A percentile compares a stretch with the other conserved stretches of the same genome.
Evolutionary conservation across 1,140 invertebrate species (phyloP).

Genomic region (Andricus grossulariae): DNA sequence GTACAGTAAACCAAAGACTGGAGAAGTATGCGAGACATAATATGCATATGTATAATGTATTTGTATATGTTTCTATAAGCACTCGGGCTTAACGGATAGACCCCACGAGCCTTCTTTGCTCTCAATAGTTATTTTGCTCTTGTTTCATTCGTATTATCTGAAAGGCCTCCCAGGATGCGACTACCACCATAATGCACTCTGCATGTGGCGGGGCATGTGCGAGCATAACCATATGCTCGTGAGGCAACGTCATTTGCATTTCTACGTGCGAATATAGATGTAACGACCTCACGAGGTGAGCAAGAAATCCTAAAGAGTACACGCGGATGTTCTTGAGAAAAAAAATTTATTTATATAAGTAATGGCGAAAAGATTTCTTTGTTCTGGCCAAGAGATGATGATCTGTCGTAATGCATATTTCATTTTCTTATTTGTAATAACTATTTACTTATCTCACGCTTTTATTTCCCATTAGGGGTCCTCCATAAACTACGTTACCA

Average conservation of each 20-base stretch:
- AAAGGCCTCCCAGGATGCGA: slow-evolving; percentile 51
- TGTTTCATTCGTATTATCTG: slow-evolving; percentile 50
- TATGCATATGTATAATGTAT: slow-evolving; percentile 10
- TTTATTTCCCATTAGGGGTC: too few relatives aligned
- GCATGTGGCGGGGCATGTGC: slow-evolving; percentile 33
- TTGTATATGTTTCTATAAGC: slow-evolving; percentile 10
- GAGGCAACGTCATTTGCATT: slow-evolving; percentile 41
- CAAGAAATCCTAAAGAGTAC: slow-evolving; percentile 13
- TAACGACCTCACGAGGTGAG: slow-evolving; percentile 27
- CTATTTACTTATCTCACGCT: slow-evolving; percentile 5
- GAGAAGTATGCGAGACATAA: slow-evolving; percentile 4
- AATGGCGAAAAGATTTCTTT: slow-evolving; percentile 28
- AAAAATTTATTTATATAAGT: slow-evolving; percentile 21
- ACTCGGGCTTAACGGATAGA: slow-evolving; percentile 12
- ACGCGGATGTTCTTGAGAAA: slow-evolving; percentile 26
- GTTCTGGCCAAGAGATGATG: slow-evolving; percentile 16
- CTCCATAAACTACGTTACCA: too few relatives aligned
- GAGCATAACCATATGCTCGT: slow-evolving; percentile 10
- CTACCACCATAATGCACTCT: slow-evolving; percentile 45
- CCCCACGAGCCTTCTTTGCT: slow-evolving; percentile 15
- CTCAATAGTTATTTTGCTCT: slow-evolving; percentile 46
- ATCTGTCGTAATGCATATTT: slow-evolving; percentile 2
- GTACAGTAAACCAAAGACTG: not conserved
- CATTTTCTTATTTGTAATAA: not conserved
- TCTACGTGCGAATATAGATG: slow-evolving; percentile 8